Evolutionary conservation across 2,797 vertebrate species (phyloP).

Genomic region (Chiloscyllium punctatum): DNA sequence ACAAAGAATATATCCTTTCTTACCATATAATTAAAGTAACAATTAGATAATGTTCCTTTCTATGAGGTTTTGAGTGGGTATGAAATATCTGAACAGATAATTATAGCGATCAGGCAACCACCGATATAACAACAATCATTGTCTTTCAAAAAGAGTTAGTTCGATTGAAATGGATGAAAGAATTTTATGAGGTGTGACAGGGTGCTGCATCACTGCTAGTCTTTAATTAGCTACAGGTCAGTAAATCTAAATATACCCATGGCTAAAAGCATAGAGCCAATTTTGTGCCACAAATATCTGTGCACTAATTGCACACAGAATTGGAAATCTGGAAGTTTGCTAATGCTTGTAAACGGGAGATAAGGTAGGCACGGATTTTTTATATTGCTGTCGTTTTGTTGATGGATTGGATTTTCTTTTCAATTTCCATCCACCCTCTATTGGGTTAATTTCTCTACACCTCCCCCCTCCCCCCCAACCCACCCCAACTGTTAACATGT

Average conservation of each 20-base stretch:
- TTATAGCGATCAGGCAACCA: not conserved
- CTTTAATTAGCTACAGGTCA: not conserved
- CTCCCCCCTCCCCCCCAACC: no score
- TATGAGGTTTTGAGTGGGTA: not conserved
- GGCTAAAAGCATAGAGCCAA: not conserved
- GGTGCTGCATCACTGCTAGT: not conserved
- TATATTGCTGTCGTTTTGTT: not conserved
- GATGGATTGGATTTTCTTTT: not conserved
- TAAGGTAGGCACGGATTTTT: not conserved
- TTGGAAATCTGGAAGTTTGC: not conserved
- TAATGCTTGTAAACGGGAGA: not conserved
- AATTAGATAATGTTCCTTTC: not conserved
- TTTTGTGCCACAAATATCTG: not conserved
- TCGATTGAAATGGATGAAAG: not conserved
- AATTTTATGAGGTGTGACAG: not conserved
- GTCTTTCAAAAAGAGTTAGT: not conserved
- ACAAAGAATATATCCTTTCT: not conserved
- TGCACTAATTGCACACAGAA: not conserved
- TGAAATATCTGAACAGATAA: conserved; percentile 23
- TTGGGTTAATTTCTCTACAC: not conserved
- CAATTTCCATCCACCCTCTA: no score
- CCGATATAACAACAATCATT: not conserved
- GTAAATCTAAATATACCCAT: not conserved
- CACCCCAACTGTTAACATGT: no score
- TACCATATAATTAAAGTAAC: conserved; percentile 7